Evolutionary conservation across 2,113 vertebrate genomes (phyloP), one percentile per base, ranked within the genome.

Genomic region (Prunella fulvescens): DNA sequence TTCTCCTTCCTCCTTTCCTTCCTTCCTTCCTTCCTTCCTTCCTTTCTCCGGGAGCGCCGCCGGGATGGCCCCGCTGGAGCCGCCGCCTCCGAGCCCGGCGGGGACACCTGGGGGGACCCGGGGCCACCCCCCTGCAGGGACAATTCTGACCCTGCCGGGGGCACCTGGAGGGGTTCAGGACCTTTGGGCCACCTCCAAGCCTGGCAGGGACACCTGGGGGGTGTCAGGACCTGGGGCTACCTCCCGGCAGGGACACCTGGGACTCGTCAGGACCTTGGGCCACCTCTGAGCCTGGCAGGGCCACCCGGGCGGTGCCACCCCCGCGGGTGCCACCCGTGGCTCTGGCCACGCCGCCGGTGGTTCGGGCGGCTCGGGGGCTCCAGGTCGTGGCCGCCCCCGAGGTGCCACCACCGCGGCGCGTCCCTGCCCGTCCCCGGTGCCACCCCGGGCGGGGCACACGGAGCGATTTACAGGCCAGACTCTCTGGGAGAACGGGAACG

Each of bases 401-500:
- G 69, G 69, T 23, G 57, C 58, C 81, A 12, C 48, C 81, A 4
- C 8, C 25, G 45, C 20, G 33, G 53, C 10, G 19, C 12, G n/a
- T 9, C 37, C 66, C 80, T 12, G 56, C 57, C 29, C 11, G 35
- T 58, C 56, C 28, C 65, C 56, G 14, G 12, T 19, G 66, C 60
- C 18, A 8, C 40, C 90, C 81, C 40, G 88, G 90, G 67, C 86
- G 44, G 85, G 88, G 90, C 97, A 73, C 95, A 58, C 67, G 91
- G 83, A 94, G 97, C 86, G 91, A 90, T 96, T 85, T 88, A 83
- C 96, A 94, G 96, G 96, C 95, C 97, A 47, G 90, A 56, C 96
- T 95, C 96, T 96, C 96, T 48, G 90, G 60, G 93, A 98, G 95
- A 95, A 97, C 97, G 93, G 95, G 93, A 96, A 96, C 96, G 96